phyloP scores from a whole-genome alignment of 2,797 vertebrate species.

The Propithecus deckenii region DNA sequence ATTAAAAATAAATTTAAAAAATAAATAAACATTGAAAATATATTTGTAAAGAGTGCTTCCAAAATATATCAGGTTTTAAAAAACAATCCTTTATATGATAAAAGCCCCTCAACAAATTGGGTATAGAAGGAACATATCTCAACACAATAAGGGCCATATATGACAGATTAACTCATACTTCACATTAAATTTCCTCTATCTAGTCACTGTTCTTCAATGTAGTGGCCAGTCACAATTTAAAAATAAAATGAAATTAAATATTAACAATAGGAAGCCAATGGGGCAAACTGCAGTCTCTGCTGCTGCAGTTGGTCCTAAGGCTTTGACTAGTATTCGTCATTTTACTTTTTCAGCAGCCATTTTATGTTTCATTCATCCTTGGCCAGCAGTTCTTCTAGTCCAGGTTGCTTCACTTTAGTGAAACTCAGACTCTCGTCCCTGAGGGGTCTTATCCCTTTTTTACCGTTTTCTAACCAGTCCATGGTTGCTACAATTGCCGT shows the following conservation, averaged over 20 bases:
- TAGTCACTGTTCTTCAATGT: neutral
- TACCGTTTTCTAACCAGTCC: neutral
- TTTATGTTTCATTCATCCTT: neutral
- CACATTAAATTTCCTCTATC: neutral
- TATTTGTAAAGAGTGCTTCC: neutral
- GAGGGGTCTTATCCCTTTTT: neutral
- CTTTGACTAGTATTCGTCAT: neutral
- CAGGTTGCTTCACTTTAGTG: neutral
- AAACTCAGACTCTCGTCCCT: neutral
- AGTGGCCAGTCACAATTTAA: neutral
- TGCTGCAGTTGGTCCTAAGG: neutral
- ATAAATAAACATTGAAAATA: neutral
- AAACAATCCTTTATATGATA: neutral
- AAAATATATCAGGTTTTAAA: constrained; percentile 21
- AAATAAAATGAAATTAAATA: neutral
- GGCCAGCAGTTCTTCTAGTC: neutral
- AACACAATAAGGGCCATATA: neutral
- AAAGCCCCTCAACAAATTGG: neutral
- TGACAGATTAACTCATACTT: neutral
- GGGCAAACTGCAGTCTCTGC: neutral
- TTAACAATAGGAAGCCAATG: neutral
- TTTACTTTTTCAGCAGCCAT: neutral
- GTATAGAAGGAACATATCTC: neutral
- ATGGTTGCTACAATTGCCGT: neutral
- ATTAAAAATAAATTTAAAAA: neutral